phyloP scores from a whole-genome alignment of 1,140 invertebrate species.

The Venustaconcha ellipsiformis region DNA sequence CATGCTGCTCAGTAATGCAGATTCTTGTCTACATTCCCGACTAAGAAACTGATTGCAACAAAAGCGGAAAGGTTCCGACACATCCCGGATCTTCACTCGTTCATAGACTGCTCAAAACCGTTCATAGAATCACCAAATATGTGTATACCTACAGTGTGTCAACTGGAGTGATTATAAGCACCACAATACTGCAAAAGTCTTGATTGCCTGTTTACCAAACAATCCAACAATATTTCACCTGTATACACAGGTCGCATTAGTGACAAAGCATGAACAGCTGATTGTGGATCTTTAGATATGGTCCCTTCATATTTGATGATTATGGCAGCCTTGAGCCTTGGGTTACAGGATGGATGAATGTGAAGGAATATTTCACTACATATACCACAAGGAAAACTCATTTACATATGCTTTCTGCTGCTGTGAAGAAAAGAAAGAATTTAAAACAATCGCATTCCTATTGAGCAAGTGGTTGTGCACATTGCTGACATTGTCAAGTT shows the following conservation, averaged over 20 bases:
- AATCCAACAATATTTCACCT: neutral
- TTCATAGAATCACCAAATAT: slow-evolving; percentile 2
- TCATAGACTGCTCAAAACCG: neutral
- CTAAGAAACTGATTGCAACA: slow-evolving; percentile 10
- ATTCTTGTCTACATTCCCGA: neutral
- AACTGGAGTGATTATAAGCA: slow-evolving; percentile 19
- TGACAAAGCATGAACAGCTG: slow-evolving; percentile 2
- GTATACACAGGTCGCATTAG: neutral
- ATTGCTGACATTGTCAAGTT: neutral
- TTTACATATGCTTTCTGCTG: slow-evolving; percentile 2
- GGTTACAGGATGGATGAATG: neutral
- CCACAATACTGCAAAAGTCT: slow-evolving; percentile 10
- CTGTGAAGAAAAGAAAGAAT: slow-evolving; percentile 10
- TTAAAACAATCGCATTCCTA: slow-evolving; percentile 7
- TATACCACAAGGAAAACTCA: slow-evolving; percentile 1
- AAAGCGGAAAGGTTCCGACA: slow-evolving; percentile 8
- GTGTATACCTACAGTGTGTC: slow-evolving; percentile 10
- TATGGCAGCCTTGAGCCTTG: neutral
- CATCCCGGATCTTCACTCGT: neutral
- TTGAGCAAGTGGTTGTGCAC: slow-evolving; percentile 6
- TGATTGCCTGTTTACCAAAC: neutral
- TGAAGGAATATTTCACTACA: neutral
- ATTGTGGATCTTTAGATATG: neutral
- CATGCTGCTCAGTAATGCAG: neutral
- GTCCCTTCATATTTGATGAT: neutral